phyloP scores from a whole-genome alignment of 2,797 vertebrate species.

The Arctocebus calabarensis region DNA sequence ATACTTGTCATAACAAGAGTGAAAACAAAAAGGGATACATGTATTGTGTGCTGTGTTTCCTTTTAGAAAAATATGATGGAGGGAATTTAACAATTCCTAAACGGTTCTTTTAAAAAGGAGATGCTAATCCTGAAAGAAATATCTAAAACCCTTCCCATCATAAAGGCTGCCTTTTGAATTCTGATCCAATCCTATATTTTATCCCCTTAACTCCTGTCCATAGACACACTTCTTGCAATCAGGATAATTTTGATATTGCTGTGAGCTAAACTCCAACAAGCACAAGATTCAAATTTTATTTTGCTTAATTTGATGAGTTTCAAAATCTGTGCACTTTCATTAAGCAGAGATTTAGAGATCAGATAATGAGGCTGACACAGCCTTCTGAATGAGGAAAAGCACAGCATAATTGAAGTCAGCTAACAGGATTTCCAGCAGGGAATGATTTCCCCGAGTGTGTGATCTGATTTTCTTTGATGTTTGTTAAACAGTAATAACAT shows the following conservation, averaged over 20 bases:
- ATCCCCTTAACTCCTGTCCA: not conserved
- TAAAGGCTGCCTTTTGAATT: not conserved
- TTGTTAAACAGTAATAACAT: slow-evolving; percentile 70
- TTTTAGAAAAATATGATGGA: not conserved
- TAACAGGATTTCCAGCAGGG: slow-evolving; percentile 73
- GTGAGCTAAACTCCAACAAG: slow-evolving; percentile 24
- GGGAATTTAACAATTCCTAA: not conserved
- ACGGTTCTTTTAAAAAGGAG: not conserved
- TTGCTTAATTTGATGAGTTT: slow-evolving; percentile 64
- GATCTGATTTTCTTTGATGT: slow-evolving; percentile 80
- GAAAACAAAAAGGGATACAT: not conserved
- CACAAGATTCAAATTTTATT: slow-evolving; percentile 52
- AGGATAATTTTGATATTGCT: slow-evolving; percentile 59
- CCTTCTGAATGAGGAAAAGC: slow-evolving; percentile 39
- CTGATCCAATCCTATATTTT: slow-evolving; percentile 7
- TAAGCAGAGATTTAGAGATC: slow-evolving; percentile 35
- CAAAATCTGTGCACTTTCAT: slow-evolving; percentile 47
- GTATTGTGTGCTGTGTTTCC: not conserved
- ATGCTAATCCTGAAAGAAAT: not conserved
- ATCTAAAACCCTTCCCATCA: not conserved
- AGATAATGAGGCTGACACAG: slow-evolving; percentile 41
- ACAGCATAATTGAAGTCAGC: slow-evolving; percentile 56
- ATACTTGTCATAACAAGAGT: slow-evolving; percentile 1
- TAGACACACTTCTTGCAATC: not conserved
- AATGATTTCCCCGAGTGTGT: slow-evolving; percentile 39